Base-by-base conservation (phyloP, 2,888 invertebrate genomes). In the Ectemnius continuus region DNA sequence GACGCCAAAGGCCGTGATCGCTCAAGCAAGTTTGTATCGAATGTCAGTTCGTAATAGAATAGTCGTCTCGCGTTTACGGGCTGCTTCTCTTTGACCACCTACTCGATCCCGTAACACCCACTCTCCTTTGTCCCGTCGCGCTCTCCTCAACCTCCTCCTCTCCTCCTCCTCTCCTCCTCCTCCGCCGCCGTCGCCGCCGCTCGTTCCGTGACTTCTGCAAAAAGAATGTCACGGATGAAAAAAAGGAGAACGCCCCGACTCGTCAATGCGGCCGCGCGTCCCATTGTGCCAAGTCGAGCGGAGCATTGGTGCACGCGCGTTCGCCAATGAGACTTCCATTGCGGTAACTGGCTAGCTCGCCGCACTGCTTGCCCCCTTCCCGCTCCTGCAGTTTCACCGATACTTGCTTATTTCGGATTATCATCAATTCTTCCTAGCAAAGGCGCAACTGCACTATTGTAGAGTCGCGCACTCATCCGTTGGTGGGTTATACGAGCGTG, bases 31-130 rank as follows among this genome's bases (percentile, higher is more conserved):
- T 88, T 90, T 89, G 89, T 88, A 89, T 90, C 90, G 86, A 85
- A 90, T 89, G 89, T 89, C 90, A 88, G 87, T 85, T 77, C 83
- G 87, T 89, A 89, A 90, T 87, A 88, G 88, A 90, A 90, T 89
- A 88, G 88, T 89, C 86, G 85, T 85, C 87, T 86, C 79, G 85
- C 85, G 85, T 87, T 88, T 86, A 84, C 84, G 84, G 82, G 71
- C 74, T 82, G 81, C 85, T 85, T 85, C 85, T 84, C 72, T 85
- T 86, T 84, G 86, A 85, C 85, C 86, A 71, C 63, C 66, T 61
- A 63, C 64, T 71, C 72, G 64, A 67, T 67, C 52, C 63, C 57
- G 59, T 63, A 36, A 67, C 75, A 61, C 61, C 76, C 76, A 75
- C 76, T 48, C 65, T 64, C 61, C 62, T 75, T 75, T 75, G 65